Base-by-base conservation (phyloP, 2,113 vertebrate genomes). In the zebrafish (Danio rerio) region DNA sequence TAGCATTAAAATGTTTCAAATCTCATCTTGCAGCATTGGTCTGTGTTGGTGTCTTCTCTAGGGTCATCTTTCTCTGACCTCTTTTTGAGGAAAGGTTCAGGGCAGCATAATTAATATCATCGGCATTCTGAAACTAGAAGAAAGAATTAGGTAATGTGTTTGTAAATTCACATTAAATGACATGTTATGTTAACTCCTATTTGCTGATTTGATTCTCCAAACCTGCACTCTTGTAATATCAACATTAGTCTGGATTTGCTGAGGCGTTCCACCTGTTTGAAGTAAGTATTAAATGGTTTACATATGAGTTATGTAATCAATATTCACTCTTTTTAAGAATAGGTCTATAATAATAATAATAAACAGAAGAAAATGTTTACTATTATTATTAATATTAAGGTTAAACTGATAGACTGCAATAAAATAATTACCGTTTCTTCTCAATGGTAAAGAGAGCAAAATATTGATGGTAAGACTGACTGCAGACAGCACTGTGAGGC, bases 1-100 rank as follows among this genome's bases (percentile, higher is more conserved):
- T 16, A 20, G 10, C 5, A 20, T 43, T 45, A 13, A 68, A 18
- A 68, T 0, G n/a, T 70, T 20, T 49, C 45, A 70, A 1, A 8
- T 71, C 11, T 50, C 21, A 18, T 71, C 69, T 5, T 47, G 12
- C 20, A 50, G 15, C 7, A 0, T 52, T 11, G 12, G 69, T 0
- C 12, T 49, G 68, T 21, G 68, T 31, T 7, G 12, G 7, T 13
- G 68, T 71, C 18, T 52, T 18, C 18, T 71, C 47, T 15, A 9
- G 9, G 69, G 43, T 49, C 43, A 42, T 69, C 43, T 49, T 69
- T 6, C 66, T 69, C n/a, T 69, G 66, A 69, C 43, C 66, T 69
- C 43, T 69, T 69, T 69, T 69, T 20, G n/a, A 7, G 66, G 66
- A 69, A 69, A 49, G 1, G 43, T 69, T 20, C 66, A 69, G 43